A percentile compares a stretch with the other conserved stretches of the same genome.
Evolutionary conservation across 1,140 invertebrate species (phyloP).

Genomic region (Brachionus paranguensis): DNA sequence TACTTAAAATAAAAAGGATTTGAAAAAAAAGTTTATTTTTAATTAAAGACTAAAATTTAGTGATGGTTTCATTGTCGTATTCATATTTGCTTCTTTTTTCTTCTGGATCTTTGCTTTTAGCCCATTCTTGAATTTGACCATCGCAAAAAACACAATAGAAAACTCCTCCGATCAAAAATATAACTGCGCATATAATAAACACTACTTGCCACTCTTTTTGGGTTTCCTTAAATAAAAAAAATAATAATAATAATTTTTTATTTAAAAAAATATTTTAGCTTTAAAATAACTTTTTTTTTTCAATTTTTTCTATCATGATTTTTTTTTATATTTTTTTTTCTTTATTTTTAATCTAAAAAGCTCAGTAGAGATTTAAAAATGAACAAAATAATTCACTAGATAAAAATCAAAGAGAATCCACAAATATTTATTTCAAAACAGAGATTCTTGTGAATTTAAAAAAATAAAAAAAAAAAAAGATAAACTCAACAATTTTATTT

Average conservation of each 20-base stretch:
- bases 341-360: no score
- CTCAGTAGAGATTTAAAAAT: no score
- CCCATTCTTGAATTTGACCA: constrained; percentile 34
- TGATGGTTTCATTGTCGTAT: background rate
- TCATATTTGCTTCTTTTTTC: background rate
- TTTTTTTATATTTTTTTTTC: no score
- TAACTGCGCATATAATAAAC: constrained; percentile 24
- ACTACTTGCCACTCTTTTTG: constrained; percentile 40
- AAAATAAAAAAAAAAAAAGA: no score
- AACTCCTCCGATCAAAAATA: constrained; percentile 20
- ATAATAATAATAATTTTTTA: background rate
- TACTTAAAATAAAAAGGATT: background rate
- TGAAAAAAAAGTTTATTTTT: background rate
- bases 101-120: background rate
- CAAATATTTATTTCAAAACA: no score
- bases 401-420: no score
- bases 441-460: no score
- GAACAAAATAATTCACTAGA: no score
- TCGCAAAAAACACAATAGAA: background rate
- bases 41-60: background rate
- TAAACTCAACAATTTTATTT: no score
- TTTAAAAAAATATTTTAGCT: background rate
- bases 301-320: no score
- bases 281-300: no score
- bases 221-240: constrained; percentile 25